Evolutionary conservation across 2,888 invertebrate species (phyloP).

Genomic region (Flexamia atlantica): DNA sequence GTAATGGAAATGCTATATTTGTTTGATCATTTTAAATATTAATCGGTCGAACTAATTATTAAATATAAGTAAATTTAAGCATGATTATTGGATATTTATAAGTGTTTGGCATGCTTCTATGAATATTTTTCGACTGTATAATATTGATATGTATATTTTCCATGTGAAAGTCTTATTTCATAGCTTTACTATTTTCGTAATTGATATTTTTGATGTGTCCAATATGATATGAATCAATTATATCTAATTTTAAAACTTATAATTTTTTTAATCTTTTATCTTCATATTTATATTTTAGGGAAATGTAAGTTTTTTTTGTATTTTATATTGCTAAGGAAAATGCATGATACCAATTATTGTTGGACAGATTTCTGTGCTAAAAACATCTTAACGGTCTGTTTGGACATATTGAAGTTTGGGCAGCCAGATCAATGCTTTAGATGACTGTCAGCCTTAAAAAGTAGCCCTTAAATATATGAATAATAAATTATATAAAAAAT

Average conservation of each 20-base stretch:
- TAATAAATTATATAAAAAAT: too few relatives aligned
- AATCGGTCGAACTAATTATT: neutral
- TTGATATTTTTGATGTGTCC: neutral
- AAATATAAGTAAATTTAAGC: neutral
- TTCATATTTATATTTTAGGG: too few relatives aligned
- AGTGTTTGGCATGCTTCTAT: neutral
- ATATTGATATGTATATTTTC: slow-evolving; percentile 3
- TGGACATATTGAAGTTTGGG: too few relatives aligned
- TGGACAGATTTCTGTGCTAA: too few relatives aligned
- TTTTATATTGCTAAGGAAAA: neutral
- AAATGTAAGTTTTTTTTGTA: neutral
- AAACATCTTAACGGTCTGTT: too few relatives aligned
- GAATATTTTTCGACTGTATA: neutral
- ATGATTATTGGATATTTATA: neutral
- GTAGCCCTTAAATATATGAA: too few relatives aligned
- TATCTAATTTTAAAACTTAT: neutral
- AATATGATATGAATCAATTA: neutral
- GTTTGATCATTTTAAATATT: neutral
- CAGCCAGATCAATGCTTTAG: too few relatives aligned
- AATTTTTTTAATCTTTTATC: too few relatives aligned
- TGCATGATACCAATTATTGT: neutral
- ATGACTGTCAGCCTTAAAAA: too few relatives aligned
- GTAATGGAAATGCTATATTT: too few relatives aligned
- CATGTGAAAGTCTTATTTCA: slow-evolving; percentile 10
- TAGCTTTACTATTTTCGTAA: slow-evolving; percentile 28